These are phyloP conservation scores for Carabus problematicus DNA, from an alignment of 2,888 invertebrate species.

Conservation along the genomic window DNA sequence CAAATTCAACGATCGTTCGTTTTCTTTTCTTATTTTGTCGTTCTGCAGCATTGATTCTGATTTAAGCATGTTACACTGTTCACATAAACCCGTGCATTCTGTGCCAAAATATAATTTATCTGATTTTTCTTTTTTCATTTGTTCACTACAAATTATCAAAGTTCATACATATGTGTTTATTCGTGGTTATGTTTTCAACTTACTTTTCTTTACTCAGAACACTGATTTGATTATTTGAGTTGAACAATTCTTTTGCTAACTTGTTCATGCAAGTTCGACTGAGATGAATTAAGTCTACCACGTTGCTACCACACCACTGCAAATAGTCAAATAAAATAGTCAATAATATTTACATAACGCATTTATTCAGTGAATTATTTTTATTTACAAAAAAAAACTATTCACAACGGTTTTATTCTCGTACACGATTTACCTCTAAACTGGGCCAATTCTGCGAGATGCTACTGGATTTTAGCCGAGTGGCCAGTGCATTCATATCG, in stretches of 20 bases:
- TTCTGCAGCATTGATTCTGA: too few relatives aligned
- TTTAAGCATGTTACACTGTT: too few relatives aligned
- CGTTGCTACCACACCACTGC: conserved; percentile 48
- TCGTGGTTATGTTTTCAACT: background rate
- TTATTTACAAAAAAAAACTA: background rate
- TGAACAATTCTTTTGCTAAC: conserved; percentile 49
- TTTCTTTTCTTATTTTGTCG: too few relatives aligned
- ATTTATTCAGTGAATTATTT: conserved; percentile 2
- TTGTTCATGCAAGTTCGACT: conserved; percentile 51
- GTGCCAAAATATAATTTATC: too few relatives aligned
- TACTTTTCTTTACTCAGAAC: conserved; percentile 52
- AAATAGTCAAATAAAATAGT: conserved; percentile 39
- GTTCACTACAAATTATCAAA: conserved; percentile 50
- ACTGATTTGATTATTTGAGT: conserved; percentile 45
- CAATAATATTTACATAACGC: conserved; percentile 7
- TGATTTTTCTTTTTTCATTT: conserved; percentile 50
- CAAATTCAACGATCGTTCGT: too few relatives aligned
- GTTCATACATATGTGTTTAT: too few relatives aligned
- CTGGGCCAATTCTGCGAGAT: conserved; percentile 49
- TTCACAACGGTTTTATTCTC: background rate
- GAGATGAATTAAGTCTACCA: conserved; percentile 51
- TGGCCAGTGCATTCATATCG: conserved; percentile 50
- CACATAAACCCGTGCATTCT: too few relatives aligned
- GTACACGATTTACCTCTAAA: conserved; percentile 46
- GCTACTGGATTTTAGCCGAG: conserved; percentile 47